Evolutionary conservation across 2,113 vertebrate genomes (phyloP).

Genomic region (Oryzias woworae): DNA sequence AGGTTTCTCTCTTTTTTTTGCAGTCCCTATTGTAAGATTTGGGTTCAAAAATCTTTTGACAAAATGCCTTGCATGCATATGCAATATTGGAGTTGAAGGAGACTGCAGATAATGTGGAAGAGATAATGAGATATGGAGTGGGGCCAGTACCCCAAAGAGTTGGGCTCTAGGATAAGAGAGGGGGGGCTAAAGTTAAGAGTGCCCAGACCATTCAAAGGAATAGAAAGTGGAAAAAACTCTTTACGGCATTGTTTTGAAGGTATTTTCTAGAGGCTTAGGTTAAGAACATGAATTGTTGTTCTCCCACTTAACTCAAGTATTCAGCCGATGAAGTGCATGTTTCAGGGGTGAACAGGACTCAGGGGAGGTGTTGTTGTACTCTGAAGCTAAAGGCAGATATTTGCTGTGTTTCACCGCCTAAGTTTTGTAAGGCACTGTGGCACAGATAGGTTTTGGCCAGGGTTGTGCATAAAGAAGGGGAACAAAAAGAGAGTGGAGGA

Average conservation of each 20-base stretch:
- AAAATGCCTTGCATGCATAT: slow-evolving; percentile 61
- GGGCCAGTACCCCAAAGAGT: slow-evolving; percentile 52
- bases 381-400: slow-evolving; percentile 61
- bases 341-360: slow-evolving; percentile 54
- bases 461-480: slow-evolving; percentile 48
- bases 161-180: slow-evolving; percentile 46
- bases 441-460: slow-evolving; percentile 68
- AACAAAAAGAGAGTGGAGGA: slow-evolving; percentile 41
- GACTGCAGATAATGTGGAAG: slow-evolving; percentile 60
- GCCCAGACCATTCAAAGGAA: slow-evolving; percentile 55
- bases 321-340: slow-evolving; percentile 38
- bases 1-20: slow-evolving; percentile 86
- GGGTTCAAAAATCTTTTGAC: slow-evolving; percentile 91
- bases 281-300: slow-evolving; percentile 51
- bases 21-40: slow-evolving; percentile 90
- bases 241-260: slow-evolving; percentile 48
- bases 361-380: slow-evolving; percentile 64
- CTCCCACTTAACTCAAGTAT: slow-evolving; percentile 47
- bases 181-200: slow-evolving; percentile 59
- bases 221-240: slow-evolving; percentile 56
- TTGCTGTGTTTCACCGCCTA: slow-evolving; percentile 64
- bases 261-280: slow-evolving; percentile 55
- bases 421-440: slow-evolving; percentile 62
- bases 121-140: slow-evolving; percentile 71
- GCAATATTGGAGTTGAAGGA: slow-evolving; percentile 46